These are phyloP conservation scores for Sylvietta virens DNA, from an alignment of 2,113 vertebrate species.

Conservation along the genomic window DNA sequence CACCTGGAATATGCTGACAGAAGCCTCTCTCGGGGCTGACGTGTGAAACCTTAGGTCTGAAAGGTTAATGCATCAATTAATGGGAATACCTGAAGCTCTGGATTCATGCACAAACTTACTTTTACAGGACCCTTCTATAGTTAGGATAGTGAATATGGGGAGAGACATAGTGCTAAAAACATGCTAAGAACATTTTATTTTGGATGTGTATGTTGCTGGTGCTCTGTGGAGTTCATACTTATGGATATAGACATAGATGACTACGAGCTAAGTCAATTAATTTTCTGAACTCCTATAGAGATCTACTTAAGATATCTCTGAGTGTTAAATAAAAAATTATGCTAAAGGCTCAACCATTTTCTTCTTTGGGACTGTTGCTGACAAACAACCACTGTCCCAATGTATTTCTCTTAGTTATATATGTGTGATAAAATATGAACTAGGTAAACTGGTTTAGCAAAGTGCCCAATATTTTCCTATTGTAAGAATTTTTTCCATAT, in stretches of 20 bases:
- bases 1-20: background rate
- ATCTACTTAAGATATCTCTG: background rate
- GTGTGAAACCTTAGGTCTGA: background rate
- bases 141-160: background rate
- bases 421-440: background rate
- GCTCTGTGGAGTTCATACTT: background rate
- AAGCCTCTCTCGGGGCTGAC: background rate
- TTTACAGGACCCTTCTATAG: background rate
- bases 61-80: conserved; percentile 30
- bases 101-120: background rate
- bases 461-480: background rate
- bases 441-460: background rate
- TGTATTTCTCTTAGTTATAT: background rate
- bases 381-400: background rate
- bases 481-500: background rate
- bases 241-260: background rate
- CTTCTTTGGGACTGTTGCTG: background rate
- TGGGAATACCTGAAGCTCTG: background rate
- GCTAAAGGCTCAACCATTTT: background rate
- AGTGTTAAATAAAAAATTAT: background rate
- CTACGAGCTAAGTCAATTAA: background rate
- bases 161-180: background rate
- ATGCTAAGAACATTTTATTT: background rate
- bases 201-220: background rate
- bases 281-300: background rate